A percentile compares a stretch with the other conserved stretches of the same genome.
These are phyloP conservation scores for Plecotus auritus DNA, from an alignment of 2,113 vertebrate species.

Conservation along the genomic window DNA sequence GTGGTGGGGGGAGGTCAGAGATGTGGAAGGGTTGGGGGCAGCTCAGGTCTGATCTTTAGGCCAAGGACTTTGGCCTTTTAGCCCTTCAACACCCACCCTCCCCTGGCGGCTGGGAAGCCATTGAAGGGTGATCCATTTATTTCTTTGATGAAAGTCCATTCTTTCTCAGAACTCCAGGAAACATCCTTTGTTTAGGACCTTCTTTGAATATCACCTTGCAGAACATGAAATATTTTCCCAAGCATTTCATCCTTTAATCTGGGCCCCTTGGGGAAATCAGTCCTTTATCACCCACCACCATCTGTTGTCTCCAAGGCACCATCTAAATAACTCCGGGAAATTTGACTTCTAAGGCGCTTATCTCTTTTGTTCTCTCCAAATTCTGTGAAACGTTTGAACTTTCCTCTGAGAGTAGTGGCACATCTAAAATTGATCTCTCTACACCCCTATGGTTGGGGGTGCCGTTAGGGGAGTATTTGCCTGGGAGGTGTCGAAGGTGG, in stretches of 20 bases:
- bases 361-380: not conserved
- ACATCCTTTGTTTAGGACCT: not conserved
- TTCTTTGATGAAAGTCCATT: not conserved
- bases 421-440: not conserved
- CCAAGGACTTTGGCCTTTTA: not conserved
- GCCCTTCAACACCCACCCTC: not conserved
- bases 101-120: not conserved
- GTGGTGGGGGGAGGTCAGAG: not conserved
- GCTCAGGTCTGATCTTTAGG: not conserved
- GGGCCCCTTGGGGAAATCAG: not conserved
- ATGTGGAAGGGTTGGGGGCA: not conserved
- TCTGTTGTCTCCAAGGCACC: not conserved
- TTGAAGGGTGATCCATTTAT: not conserved
- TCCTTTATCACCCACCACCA: not conserved
- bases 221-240: not conserved
- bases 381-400: not conserved
- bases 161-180: not conserved
- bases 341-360: not conserved
- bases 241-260: not conserved
- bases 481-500: fast-evolving
- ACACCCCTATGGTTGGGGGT: fast-evolving
- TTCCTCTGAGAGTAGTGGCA: not conserved
- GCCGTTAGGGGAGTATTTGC: not conserved
- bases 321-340: not conserved
- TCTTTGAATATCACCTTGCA: not conserved